Evolutionary conservation across 2,888 invertebrate species (phyloP), one percentile per base, ranked within the genome.

Genomic region (Cephus pygmeus): DNA sequence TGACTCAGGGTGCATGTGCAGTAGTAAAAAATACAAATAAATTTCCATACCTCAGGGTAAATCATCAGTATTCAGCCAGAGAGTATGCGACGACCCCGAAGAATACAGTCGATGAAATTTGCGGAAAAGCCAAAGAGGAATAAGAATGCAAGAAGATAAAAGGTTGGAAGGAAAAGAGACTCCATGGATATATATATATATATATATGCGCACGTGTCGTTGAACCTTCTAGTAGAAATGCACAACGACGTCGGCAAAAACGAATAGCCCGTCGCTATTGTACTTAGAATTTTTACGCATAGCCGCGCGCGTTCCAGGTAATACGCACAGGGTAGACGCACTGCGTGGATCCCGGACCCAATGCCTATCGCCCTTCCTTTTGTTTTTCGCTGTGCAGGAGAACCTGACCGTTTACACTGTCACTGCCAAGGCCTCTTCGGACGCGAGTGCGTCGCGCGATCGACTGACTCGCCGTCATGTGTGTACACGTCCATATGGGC

Each of bases 351-450:
- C 56, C 23, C 71, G 33, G 12, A 33, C 12, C 12, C 71, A 71
- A 15, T 33, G 33, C 71, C 31, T 9, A 31, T 71, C 2, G 33
- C 4, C 71, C 30, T 71, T 31, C 30, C 33, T 31, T 31, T 31
- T 71, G 31, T 71, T 71, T 31, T 71, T 71, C 31, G 31, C 9
- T 1, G 12, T 34, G 23, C 71, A 33, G 23, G 6, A 9, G 71
- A 34, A 23, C 6, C 23, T 1, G 56, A 0, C 71, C 71, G 71
- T 34, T 23, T 31, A 69, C 78, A 79, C 77, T 74, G 83, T 81
- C 84, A 85, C 79, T 85, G 84, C 76, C 84, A 84, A 84, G 82
- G 85, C 79, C 78, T 75, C 74, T 11, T 9, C 15, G n/a, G 30
- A 71, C 71, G 12, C 71, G 31, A 34, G 30, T 11, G 71, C 12